Evolutionary conservation across 1,140 invertebrate species (phyloP), one percentile per base, ranked within the genome.

Genomic region (Aphelinus certus): DNA sequence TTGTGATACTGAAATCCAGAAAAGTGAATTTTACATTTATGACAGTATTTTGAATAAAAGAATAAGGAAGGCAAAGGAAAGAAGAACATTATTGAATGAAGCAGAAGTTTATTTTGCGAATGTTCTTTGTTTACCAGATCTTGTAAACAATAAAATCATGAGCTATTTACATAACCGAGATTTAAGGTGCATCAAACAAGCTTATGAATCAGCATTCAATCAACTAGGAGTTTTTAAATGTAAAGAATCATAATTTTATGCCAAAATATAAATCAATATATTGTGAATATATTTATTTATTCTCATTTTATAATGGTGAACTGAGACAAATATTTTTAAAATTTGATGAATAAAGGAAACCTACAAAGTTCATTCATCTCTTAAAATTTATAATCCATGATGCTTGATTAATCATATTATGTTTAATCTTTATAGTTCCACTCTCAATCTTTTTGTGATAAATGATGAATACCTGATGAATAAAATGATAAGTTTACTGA

Each of bases 61-160:
- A 51, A 67, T 67, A 7, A 57, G 43, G 47, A 56, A 43, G 47
- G 65, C 65, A 1, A 67, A 57, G 42, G 65, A 67, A 47, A 67
- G 43, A 57, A 57, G 42, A 57, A 7, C 57, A 3, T 67, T 67
- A 43, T n/a, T 56, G 45, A 9, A 9, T 46, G 65, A 67, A n/a
- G 55, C 65, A 9, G 51, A 67, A 57, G n/a, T 67, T 67, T 67
- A 67, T 57, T 67, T 67, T 57, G 46, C 65, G 3, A 56, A 47
- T 46, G 7, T 67, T 46, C 53, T 67, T 3, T 10, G 53, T 9
- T 46, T 67, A 7, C 53, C 53, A 57, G 45, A 57, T 47, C 65
- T 45, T 67, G 6, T 56, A 46, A 1, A 26, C 42, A 45, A 57
- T 56, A 56, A 55, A 56, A 67, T 67, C n/a, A 67, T 57, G 53